Base-by-base conservation (phyloP, 2,888 invertebrate species). In the Pyralis farinalis region DNA sequence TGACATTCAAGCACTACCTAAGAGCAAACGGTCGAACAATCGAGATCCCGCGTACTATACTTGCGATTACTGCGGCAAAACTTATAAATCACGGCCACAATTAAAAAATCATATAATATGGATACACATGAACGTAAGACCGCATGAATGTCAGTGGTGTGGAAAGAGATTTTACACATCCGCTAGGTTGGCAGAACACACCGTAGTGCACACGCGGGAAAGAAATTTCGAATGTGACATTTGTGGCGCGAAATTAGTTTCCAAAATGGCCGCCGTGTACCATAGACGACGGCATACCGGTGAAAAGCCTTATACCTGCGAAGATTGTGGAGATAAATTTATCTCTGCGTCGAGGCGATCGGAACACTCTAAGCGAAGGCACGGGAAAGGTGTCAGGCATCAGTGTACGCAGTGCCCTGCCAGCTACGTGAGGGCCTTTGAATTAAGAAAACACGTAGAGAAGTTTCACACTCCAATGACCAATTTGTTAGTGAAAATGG, bases 221-320 rank as follows among this genome's bases (percentile, higher is more conserved):
- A 70, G 91, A 46, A 90, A 90, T 34, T 91, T 86, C 49, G 81
- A 76, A 47, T 91, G 91, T 44, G 85, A 89, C 40, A 75, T 90
- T 36, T 91, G 91, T 57, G 79, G 85, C 8, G 84, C 79, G 12
- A 81, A 76, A 57, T 56, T 88, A 0, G 86, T 86, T 1, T 75
- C 85, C 8, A 81, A 79, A 49, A 86, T 84, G 83, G 88, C 89
- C 1, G 78, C 76, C 1, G 76, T 84, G 1, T 87, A 89, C 49
- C 89, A 89, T 39, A 74, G 80, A 49, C 64, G 89, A 6, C 48
- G 87, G 9, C 89, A 90, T 35, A 90, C 89, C 0, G 89, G 89
- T 0, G 89, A 90, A 41, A 71, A 72, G 38, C 89, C 89, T 0
- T 87, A 87, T 44, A 70, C 72, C 6, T 90, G 89, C 37, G 66